phyloP scores from a whole-genome alignment of 92 coral and sea anemone genomes.

The Porites evermanni region DNA sequence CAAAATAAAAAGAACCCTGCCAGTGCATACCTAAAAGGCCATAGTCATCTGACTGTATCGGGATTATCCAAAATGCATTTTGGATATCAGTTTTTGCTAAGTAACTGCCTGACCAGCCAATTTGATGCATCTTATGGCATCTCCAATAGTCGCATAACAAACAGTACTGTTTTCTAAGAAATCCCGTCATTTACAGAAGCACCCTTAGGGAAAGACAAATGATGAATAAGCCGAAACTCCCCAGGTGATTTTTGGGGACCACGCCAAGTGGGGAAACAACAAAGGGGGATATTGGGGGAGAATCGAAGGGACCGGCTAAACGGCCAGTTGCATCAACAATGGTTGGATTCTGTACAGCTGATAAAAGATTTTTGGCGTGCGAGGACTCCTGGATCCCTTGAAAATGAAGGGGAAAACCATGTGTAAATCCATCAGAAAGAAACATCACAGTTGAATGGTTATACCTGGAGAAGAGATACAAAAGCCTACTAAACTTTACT shows the following conservation, averaged over 20 bases:
- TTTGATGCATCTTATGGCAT: slow-evolving; percentile 56
- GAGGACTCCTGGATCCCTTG: neutral
- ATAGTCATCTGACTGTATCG: slow-evolving; percentile 63
- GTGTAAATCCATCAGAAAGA: too few relatives aligned
- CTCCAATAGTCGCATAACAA: slow-evolving; percentile 47
- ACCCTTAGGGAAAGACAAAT: slow-evolving; percentile 58
- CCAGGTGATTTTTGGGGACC: neutral
- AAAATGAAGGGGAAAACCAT: neutral
- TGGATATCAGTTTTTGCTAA: slow-evolving; percentile 55
- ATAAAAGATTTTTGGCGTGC: neutral
- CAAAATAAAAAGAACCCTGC: slow-evolving; percentile 43
- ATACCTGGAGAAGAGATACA: neutral
- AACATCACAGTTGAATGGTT: neutral
- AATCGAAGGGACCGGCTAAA: neutral
- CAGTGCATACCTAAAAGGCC: slow-evolving; percentile 55
- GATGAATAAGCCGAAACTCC: neutral
- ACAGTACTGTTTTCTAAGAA: slow-evolving; percentile 41
- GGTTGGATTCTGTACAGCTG: neutral
- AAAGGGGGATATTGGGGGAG: neutral
- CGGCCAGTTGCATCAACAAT: too few relatives aligned
- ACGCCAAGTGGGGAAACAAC: neutral
- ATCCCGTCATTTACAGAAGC: slow-evolving; percentile 74
- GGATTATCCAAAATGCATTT: slow-evolving; percentile 16
- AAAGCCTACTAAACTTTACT: neutral
- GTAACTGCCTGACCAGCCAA: slow-evolving; percentile 47